Evolutionary conservation across 2,113 vertebrate species (phyloP).

Genomic region (Clarias gariepinus): DNA sequence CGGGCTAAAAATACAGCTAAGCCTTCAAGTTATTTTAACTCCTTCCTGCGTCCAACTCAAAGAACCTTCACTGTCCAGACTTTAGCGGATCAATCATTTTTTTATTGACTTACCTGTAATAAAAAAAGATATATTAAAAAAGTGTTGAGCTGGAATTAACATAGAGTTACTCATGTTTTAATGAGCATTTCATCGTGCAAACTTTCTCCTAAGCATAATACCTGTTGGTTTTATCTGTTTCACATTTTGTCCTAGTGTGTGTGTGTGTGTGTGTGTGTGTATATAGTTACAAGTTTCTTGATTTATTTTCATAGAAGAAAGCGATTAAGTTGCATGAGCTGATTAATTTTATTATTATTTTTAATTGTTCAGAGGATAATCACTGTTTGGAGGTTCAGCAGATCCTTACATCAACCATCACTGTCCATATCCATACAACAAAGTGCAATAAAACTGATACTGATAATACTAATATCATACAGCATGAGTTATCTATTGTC

Average conservation of each 20-base stretch:
- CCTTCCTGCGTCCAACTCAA: constrained; percentile 32
- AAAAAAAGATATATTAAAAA: not conserved
- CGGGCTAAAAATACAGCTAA: constrained; percentile 79
- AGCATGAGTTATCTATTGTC: not conserved
- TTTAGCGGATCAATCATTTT: constrained; percentile 57
- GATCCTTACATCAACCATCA: not conserved
- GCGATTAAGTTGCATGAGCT: not conserved
- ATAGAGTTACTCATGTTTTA: not conserved
- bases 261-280: too few species aligned
- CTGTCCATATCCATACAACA: not conserved
- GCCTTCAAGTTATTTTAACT: constrained; percentile 68
- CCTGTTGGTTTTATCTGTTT: not conserved
- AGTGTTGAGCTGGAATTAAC: not conserved
- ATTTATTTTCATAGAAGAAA: not conserved
- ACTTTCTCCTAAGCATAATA: not conserved
- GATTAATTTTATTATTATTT: not conserved
- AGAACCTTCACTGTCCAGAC: constrained; percentile 51
- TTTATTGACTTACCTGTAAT: not conserved
- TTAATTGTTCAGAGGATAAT: not conserved
- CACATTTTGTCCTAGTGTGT: not conserved
- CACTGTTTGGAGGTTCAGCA: not conserved
- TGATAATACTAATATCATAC: not conserved
- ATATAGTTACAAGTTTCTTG: not conserved
- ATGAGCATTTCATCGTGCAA: not conserved
- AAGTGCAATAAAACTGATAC: not conserved